Evolutionary conservation across 2,888 invertebrate species (phyloP), one percentile per base, ranked within the genome.

Genomic region (Patella depressa): DNA sequence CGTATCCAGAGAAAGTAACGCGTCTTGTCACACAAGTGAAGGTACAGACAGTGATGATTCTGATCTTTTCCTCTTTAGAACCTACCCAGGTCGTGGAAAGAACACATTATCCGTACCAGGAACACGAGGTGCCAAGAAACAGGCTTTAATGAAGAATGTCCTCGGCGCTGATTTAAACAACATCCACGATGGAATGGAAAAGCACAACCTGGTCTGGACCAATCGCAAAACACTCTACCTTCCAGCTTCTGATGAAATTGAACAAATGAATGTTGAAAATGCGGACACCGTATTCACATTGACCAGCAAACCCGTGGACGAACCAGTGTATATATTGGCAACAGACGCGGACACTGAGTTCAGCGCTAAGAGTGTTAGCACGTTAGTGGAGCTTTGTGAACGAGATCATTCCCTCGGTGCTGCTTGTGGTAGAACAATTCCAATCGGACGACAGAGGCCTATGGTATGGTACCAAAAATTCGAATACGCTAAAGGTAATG

Each of bases 381-480:
- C 79, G 14, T 70, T 86, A 29, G 73, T 86, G 12, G 78, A 82
- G 55, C 74, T 83, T 3, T 85, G 85, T 71, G 79, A 83, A 71
- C 74, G 78, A 12, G 83, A 84, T 54, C 76, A 74, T 12, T 53
- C 79, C 2, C 71, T 86, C 5, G 86, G 86, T 7, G 86, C 85
- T 3, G 86, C 83, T 14, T 86, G 86, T 74, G 86, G 86, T 0
- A 72, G 86, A 11, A 86, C 84, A 3, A 82, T 83, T 53, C 85
- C 85, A n/a, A 78, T 82, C 34, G 85, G 85, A 15, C 77, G 79
- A n/a, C 74, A 76, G 14, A 83, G 80, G 34, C 86, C 85, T 17
- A 80, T 86, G 24, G 85, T 86, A 19, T 86, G 86, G 86, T 86
- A 85, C 73, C 86, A 86, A 79, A 86, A 84, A 74, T 86, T 86